Evolutionary conservation across 2,113 vertebrate species (phyloP), one percentile per base, ranked within the genome.

Genomic region (Sardina pilchardus): DNA sequence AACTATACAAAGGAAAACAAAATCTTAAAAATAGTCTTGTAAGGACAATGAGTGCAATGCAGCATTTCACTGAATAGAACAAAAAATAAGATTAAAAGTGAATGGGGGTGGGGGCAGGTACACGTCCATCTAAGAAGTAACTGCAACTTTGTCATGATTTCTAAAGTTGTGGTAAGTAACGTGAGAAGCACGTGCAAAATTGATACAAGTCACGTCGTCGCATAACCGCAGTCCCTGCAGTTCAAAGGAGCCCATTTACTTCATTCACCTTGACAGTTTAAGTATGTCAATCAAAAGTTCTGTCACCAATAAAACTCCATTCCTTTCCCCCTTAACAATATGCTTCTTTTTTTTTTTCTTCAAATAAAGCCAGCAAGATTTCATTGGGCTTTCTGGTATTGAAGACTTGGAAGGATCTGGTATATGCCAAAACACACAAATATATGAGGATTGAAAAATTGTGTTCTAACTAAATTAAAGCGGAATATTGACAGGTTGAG

Each of bases 1-100:
- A 82, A 85, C 85, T 89, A 86, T 90, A 91, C 90, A 93, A 91
- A 91, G 82, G 86, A 86, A 59, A 67, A 82, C 67, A 80, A 83
- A 45, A 26, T 84, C 71, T 89, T 85, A 80, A 89, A 83, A 91
- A 71, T 83, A 90, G 44, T 34, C 56, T 85, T 86, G 85, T 85
- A 83, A 81, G 83, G 86, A 88, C 71, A 82, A 75, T 47, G 45
- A 87, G 90, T 90, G 89, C 89, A 91, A 91, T 67, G 88, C 85
- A 90, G 87, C 87, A 87, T 89, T 89, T 88, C 47, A 87, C 86
- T 83, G 86, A 83, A 84, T 86, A 19, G n/a, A 82, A 34, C 53
- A 85, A 47, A 84, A 81, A 59, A 17, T 67, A 53, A 86, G 43
- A 83, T 78, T 78, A n/a, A 50, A 85, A 10, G 71, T 36, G 30